A percentile compares a stretch with the other conserved stretches of the same genome.
Evolutionary conservation across 2,113 vertebrate species (phyloP).

Genomic region (Morone saxatilis): DNA sequence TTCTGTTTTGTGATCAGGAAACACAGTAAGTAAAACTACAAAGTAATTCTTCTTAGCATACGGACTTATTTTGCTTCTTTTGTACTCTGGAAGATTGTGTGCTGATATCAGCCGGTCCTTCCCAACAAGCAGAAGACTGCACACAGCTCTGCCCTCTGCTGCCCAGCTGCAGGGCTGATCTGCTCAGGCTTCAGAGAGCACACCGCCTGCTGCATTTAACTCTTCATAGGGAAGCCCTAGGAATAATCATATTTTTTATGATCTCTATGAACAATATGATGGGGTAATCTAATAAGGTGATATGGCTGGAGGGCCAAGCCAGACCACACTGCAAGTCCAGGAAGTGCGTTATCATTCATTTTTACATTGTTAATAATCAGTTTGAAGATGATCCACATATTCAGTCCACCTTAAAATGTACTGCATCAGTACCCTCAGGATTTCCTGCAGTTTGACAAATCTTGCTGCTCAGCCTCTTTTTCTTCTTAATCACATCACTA

Average conservation of each 20-base stretch:
- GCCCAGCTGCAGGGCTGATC: constrained; percentile 21
- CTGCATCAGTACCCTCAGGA: constrained; percentile 5
- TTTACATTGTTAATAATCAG: constrained; percentile 11
- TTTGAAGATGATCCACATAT: background rate
- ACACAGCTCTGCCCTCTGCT: constrained; percentile 65
- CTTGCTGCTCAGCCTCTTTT: constrained; percentile 4
- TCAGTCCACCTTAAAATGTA: constrained; percentile 19
- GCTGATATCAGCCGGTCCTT: constrained; percentile 8
- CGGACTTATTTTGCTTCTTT: background rate
- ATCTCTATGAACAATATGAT: background rate
- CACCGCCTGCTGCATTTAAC: constrained; percentile 2
- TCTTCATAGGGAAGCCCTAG: background rate
- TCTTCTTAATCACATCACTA: constrained; percentile 57
- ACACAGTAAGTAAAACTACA: background rate
- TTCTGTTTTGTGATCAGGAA: background rate
- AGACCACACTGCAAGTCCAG: background rate
- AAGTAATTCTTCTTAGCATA: background rate
- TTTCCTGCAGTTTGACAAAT: constrained; percentile 49
- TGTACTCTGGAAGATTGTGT: background rate
- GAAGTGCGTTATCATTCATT: background rate
- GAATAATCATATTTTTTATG: constrained; percentile 19
- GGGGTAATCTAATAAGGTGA: constrained; percentile 3
- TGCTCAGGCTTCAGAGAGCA: background rate
- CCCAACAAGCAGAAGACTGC: background rate
- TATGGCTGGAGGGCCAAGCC: background rate